phyloP scores from a whole-genome alignment of 2,113 vertebrate species.

The Peromyscus polionotus region DNA sequence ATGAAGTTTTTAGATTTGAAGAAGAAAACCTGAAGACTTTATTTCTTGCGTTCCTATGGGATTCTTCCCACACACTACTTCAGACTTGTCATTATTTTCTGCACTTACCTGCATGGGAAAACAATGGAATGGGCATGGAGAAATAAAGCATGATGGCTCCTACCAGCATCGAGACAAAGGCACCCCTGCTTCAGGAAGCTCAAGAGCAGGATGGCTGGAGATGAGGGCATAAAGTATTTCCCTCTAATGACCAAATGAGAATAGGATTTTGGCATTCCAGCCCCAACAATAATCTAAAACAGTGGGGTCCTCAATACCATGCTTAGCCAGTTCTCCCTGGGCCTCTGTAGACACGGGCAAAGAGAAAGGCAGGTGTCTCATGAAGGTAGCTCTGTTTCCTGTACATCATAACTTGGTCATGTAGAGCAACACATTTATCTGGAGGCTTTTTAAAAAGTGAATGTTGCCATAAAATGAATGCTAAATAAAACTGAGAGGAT shows the following conservation, averaged over 20 bases:
- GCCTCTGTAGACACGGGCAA: background rate
- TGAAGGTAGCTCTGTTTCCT: conserved; percentile 67
- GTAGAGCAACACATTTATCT: conserved; percentile 57
- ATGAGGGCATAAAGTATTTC: background rate
- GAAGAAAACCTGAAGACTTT: background rate
- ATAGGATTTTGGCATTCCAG: background rate
- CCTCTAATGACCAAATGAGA: background rate
- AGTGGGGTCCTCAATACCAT: conserved; percentile 17
- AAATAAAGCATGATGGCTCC: background rate
- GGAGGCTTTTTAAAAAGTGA: conserved; percentile 60
- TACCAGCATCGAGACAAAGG: conserved; percentile 39
- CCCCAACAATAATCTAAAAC: background rate
- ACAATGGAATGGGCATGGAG: background rate
- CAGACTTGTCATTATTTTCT: conserved; percentile 19
- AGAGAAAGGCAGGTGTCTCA: background rate
- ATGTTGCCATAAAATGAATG: conserved; percentile 60
- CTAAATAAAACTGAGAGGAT: conserved; percentile 75
- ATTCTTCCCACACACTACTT: conserved; percentile 2
- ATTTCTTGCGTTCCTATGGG: background rate
- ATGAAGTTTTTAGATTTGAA: conserved; percentile 50
- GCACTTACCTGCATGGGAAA: background rate
- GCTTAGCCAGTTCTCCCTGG: background rate
- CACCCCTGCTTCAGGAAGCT: background rate
- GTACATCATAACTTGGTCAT: conserved; percentile 57
- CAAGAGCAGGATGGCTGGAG: background rate